Percentiles rank a stretch among this genome's conserved stretches.
These are phyloP conservation scores for Notechis scutatus DNA, from an alignment of 2,113 vertebrate genomes.

Conservation along the genomic window DNA sequence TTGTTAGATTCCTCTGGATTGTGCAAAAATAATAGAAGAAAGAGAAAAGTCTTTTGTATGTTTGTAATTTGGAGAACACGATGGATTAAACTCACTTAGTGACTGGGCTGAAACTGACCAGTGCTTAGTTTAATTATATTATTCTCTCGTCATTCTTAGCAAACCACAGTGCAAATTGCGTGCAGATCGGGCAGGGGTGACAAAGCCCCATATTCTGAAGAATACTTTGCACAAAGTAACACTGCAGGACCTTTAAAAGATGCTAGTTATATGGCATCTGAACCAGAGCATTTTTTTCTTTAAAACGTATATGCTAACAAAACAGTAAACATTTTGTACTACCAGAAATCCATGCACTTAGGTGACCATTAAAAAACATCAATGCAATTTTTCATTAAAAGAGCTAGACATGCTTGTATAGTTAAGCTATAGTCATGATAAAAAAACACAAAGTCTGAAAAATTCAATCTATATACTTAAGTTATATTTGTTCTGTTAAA, in stretches of 20 bases:
- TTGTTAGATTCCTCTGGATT: constrained; percentile 66
- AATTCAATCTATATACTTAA: too few relatives aligned
- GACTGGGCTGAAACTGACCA: constrained; percentile 33
- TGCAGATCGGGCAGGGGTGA: background rate
- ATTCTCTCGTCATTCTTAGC: constrained; percentile 34
- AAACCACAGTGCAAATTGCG: constrained; percentile 48
- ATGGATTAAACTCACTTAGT: constrained; percentile 35
- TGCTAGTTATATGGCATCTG: constrained; percentile 2
- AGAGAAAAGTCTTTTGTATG: constrained; percentile 20
- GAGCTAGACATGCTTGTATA: background rate
- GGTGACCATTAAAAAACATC: background rate
- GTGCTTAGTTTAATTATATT: constrained; percentile 56
- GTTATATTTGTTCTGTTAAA: background rate
- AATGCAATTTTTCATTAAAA: background rate
- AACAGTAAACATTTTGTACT: background rate
- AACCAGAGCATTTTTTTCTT: background rate
- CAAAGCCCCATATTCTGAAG: constrained; percentile 46
- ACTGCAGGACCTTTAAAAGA: constrained; percentile 40
- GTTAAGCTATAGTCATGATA: background rate
- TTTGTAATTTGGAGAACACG: constrained; percentile 62
- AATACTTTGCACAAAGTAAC: constrained; percentile 40
- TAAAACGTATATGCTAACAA: background rate
- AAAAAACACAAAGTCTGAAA: background rate
- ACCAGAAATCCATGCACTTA: background rate
- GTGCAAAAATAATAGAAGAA: constrained; percentile 55